Conservation (phyloP, 2,888 invertebrate genomes). For the Cylindroiulus punctatus region DNA sequence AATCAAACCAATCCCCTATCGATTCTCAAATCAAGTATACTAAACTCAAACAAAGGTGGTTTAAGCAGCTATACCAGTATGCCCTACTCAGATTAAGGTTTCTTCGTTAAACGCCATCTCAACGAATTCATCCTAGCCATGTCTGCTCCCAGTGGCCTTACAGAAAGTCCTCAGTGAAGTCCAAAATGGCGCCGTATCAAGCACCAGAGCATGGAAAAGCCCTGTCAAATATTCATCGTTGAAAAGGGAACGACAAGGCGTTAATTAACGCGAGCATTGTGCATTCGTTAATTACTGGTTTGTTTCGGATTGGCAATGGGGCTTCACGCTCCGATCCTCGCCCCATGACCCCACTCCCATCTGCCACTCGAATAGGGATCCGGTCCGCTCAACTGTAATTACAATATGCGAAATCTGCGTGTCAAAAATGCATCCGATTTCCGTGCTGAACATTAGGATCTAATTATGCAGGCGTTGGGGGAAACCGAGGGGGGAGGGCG, state of each 20-base stretch:
- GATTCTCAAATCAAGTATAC: no score
- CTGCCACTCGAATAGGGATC: not conserved
- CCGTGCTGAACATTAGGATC: constrained; percentile 31
- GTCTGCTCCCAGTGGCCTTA: no score
- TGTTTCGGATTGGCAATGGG: constrained; percentile 20
- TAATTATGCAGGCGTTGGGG: not conserved
- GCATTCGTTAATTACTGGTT: constrained; percentile 36
- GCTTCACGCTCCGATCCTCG: not conserved
- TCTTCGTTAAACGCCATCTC: no score
- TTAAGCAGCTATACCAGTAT: no score
- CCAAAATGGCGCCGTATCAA: not conserved
- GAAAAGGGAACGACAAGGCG: not conserved
- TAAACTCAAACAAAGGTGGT: no score
- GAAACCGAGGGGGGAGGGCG: not conserved
- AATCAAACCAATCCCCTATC: no score
- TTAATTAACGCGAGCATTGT: not conserved
- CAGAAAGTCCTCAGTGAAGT: not conserved
- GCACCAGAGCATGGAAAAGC: not conserved
- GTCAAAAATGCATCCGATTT: constrained; percentile 20
- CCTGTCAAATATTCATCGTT: not conserved
- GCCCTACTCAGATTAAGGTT: no score
- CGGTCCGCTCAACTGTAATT: constrained; percentile 20
- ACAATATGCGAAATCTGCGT: constrained; percentile 22
- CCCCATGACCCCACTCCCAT: not conserved
- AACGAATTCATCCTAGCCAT: no score